These are phyloP conservation scores for Diprion similis DNA, from an alignment of 1,140 invertebrate genomes.

Conservation along the genomic window DNA sequence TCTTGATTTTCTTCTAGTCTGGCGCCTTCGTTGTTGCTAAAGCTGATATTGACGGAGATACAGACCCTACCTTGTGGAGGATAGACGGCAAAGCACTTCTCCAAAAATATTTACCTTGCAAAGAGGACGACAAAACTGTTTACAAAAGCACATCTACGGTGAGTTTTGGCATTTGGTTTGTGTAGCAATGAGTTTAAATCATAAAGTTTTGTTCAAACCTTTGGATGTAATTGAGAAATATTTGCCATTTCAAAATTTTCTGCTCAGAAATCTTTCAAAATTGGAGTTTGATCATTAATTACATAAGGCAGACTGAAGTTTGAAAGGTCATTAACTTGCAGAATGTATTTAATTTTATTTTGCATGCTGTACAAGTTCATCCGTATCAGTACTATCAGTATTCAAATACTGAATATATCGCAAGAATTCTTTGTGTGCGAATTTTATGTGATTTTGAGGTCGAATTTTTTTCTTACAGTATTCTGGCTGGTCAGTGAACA, in stretches of 20 bases:
- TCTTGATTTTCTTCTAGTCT: slow-evolving; percentile 61
- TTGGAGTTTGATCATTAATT: slow-evolving; percentile 8
- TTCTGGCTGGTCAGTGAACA: slow-evolving; percentile 72
- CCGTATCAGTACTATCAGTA: too few species aligned
- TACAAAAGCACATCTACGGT: slow-evolving; percentile 81
- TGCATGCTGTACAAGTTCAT: slow-evolving; percentile 15
- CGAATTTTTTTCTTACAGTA: slow-evolving; percentile 61
- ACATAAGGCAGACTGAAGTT: neutral
- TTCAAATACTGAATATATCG: slow-evolving; percentile 8
- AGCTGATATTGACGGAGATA: slow-evolving; percentile 67
- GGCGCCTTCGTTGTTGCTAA: slow-evolving; percentile 74
- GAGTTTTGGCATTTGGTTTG: slow-evolving; percentile 40
- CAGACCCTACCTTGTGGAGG: slow-evolving; percentile 75
- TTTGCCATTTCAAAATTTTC: slow-evolving; percentile 12
- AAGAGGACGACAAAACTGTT: slow-evolving; percentile 72
- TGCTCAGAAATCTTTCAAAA: slow-evolving; percentile 14
- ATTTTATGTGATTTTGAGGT: slow-evolving; percentile 9
- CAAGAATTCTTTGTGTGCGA: slow-evolving; percentile 16
- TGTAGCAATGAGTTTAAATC: neutral
- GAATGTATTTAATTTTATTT: slow-evolving; percentile 31
- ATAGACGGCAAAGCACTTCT: slow-evolving; percentile 81
- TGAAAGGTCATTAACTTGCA: slow-evolving; percentile 2
- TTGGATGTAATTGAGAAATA: neutral
- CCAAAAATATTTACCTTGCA: slow-evolving; percentile 78
- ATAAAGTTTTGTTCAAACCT: neutral